Conservation (phyloP, 1,140 invertebrate species). For the Riptortus pedestris region DNA sequence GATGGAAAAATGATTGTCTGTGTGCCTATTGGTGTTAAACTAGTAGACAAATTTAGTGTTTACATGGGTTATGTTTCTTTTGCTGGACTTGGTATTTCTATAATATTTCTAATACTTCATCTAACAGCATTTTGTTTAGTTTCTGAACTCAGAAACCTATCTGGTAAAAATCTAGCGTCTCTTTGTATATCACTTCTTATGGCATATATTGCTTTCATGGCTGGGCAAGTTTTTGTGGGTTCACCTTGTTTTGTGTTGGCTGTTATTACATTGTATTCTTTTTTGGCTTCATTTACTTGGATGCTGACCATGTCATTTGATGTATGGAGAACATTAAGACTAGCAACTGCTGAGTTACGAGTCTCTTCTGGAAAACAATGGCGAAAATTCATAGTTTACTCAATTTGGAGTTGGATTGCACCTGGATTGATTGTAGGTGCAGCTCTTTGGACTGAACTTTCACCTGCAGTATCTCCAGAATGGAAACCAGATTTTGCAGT, state of each 20-base stretch:
- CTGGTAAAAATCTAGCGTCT: constrained; percentile 44
- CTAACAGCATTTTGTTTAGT: constrained; percentile 39
- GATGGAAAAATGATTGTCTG: constrained; percentile 30
- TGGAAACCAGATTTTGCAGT: constrained; percentile 41
- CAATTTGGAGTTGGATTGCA: constrained; percentile 44
- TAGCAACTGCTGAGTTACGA: constrained; percentile 42
- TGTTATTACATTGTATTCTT: constrained; percentile 42
- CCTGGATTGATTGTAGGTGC: constrained; percentile 41
- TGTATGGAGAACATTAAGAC: constrained; percentile 43
- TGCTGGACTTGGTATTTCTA: constrained; percentile 40
- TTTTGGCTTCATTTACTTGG: constrained; percentile 49
- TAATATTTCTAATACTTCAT: constrained; percentile 42
- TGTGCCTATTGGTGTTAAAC: constrained; percentile 32
- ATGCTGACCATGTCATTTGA: constrained; percentile 50
- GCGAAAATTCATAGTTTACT: constrained; percentile 42
- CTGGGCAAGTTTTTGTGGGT: constrained; percentile 33
- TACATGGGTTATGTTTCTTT: constrained; percentile 41
- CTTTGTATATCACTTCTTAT: constrained; percentile 40
- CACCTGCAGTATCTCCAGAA: constrained; percentile 34
- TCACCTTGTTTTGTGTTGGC: constrained; percentile 38
- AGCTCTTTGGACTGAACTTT: constrained; percentile 41
- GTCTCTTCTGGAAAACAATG: constrained; percentile 38
- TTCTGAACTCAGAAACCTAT: constrained; percentile 42
- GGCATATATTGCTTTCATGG: constrained; percentile 41
- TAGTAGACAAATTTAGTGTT: constrained; percentile 38